Conservation (phyloP, 53 echinoderm and acorn worm genomes). For the Mesocentrotus franciscanus region DNA sequence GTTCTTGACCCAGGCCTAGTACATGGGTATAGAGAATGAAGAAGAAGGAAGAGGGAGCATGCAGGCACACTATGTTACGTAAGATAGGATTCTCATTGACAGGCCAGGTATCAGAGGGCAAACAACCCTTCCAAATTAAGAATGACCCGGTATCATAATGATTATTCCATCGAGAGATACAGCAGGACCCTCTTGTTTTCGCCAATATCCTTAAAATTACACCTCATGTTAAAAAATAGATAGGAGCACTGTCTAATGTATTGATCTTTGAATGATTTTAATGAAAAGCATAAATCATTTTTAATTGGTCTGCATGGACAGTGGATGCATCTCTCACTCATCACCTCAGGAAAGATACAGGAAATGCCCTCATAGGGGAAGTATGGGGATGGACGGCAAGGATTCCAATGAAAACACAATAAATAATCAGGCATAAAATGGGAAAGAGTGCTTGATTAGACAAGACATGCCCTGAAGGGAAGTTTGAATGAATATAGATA, state of each 20-base stretch:
- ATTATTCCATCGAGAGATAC: neutral
- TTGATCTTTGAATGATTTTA: neutral
- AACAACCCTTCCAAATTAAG: neutral
- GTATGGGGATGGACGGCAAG: neutral
- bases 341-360: neutral
- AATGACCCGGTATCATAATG: neutral
- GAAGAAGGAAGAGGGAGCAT: neutral
- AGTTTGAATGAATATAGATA: neutral
- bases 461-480: constrained; percentile 8
- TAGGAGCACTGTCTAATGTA: neutral
- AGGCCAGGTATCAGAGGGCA: neutral
- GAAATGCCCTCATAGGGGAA: neutral
- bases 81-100: neutral
- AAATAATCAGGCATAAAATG: neutral
- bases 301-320: neutral
- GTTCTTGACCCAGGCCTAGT: neutral
- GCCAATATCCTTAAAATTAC: neutral
- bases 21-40: neutral
- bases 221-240: neutral
- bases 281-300: constrained; percentile 16
- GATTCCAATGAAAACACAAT: constrained; percentile 2
- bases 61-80: neutral
- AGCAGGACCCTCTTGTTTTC: constrained; percentile 16
- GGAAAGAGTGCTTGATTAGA: constrained; percentile 7
- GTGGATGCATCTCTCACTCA: neutral